Evolutionary conservation across 2,888 invertebrate species (phyloP).

Genomic region (Heteropelma amictum): DNA sequence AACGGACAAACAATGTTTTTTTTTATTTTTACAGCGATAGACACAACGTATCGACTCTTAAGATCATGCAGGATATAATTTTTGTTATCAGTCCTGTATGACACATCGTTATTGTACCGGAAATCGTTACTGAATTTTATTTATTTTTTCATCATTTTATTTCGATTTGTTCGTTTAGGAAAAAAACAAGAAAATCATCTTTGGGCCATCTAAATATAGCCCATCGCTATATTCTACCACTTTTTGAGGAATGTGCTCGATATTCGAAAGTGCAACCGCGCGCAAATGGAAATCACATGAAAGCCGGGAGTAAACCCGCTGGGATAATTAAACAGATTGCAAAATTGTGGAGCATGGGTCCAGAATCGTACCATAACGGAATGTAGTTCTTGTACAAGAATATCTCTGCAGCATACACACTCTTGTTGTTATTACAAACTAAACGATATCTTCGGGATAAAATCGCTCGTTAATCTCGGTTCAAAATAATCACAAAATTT

Average conservation of each 20-base stretch:
- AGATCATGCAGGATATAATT: background rate
- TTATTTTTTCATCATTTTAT: too few relatives aligned
- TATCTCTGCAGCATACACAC: too few relatives aligned
- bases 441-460: too few relatives aligned
- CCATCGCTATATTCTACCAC: background rate
- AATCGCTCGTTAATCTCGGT: too few relatives aligned
- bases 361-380: background rate
- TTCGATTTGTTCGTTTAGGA: too few relatives aligned
- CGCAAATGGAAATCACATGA: slow-evolving; percentile 28
- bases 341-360: background rate
- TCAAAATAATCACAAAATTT: too few relatives aligned
- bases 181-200: too few relatives aligned
- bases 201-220: too few relatives aligned
- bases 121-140: too few relatives aligned
- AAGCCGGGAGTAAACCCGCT: background rate
- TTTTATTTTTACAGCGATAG: background rate
- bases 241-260: slow-evolving; percentile 36
- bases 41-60: background rate
- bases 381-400: background rate
- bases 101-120: background rate
- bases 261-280: slow-evolving; percentile 47
- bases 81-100: background rate
- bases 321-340: background rate
- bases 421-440: too few relatives aligned
- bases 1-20: background rate